A percentile compares a stretch with the other conserved stretches of the same genome.
These are phyloP conservation scores for Orchesella flavescens DNA, from an alignment of 2,888 invertebrate species.

Conservation along the genomic window DNA sequence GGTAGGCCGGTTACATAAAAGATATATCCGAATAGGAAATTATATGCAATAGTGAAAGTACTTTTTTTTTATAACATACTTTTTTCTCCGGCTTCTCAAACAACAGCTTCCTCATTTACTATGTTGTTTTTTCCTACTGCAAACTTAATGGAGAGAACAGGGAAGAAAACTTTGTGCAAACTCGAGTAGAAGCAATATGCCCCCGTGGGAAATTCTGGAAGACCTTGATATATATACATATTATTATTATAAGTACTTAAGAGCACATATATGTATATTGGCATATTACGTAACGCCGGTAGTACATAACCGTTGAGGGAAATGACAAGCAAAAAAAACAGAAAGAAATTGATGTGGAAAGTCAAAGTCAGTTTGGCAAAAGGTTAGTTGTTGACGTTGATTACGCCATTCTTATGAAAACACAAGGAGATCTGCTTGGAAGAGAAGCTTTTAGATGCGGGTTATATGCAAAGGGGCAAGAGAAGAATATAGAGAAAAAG, in stretches of 20 bases:
- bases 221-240: background rate
- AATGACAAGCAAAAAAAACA: background rate
- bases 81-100: no score
- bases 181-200: background rate
- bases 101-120: background rate
- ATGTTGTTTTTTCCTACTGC: conserved; percentile 2
- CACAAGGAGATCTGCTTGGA: background rate
- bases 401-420: background rate
- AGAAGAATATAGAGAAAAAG: no score
- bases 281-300: no score
- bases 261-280: no score
- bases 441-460: no score
- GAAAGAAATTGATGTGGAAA: background rate
- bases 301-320: background rate
- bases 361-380: background rate
- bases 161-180: conserved; percentile 7
- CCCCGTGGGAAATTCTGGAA: conserved; percentile 26
- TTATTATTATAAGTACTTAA: background rate
- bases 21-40: no score
- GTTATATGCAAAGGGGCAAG: no score
- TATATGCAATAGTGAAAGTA: no score
- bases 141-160: conserved; percentile 22
- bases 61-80: no score
- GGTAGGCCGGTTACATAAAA: no score
- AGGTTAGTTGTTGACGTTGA: background rate